Percentiles rank a stretch among this genome's conserved stretches.
These are phyloP conservation scores for Celastrina argiolus DNA, from an alignment of 2,888 invertebrate genomes.

Conservation along the genomic window DNA sequence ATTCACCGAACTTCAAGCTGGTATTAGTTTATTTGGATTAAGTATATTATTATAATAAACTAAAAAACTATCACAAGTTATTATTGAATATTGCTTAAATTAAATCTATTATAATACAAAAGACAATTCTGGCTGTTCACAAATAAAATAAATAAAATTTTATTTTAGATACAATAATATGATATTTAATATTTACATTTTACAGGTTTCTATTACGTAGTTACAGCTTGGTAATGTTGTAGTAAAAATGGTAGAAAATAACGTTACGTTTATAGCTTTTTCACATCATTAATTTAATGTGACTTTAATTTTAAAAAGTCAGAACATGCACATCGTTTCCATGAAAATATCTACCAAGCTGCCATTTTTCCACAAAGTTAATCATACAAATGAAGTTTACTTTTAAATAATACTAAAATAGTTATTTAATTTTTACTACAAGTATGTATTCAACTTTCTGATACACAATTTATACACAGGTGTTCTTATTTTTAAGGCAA, in stretches of 20 bases:
- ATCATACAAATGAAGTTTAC: neutral
- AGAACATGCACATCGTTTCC: too few species aligned
- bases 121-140: constrained; percentile 31
- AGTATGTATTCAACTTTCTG: neutral
- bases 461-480: neutral
- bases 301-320: too few species aligned
- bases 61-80: constrained; percentile 68
- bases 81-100: constrained; percentile 39
- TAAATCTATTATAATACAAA: constrained; percentile 56
- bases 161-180: constrained; percentile 17
- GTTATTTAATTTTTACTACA: neutral
- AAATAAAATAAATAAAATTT: constrained; percentile 29
- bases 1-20: constrained; percentile 75
- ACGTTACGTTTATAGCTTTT: too few species aligned
- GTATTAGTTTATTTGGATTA: constrained; percentile 75
- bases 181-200: constrained; percentile 16
- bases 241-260: neutral
- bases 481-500: constrained; percentile 10
- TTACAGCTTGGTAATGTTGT: neutral
- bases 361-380: neutral
- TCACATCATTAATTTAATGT: too few species aligned
- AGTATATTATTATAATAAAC: constrained; percentile 53
- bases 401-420: constrained; percentile 6
- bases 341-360: neutral
- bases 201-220: neutral